phyloP scores from a whole-genome alignment of 2,888 invertebrate species.

The Cenopis cana region DNA sequence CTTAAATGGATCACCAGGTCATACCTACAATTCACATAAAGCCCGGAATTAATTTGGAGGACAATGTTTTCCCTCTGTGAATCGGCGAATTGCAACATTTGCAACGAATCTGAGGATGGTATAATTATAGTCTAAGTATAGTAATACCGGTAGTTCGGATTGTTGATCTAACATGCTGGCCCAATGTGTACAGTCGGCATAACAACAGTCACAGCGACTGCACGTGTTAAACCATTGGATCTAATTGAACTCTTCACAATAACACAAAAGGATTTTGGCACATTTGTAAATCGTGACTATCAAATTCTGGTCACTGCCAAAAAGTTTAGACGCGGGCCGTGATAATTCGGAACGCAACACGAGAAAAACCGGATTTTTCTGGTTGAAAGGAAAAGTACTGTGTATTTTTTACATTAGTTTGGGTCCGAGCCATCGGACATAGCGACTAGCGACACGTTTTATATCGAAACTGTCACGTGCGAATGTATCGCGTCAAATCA shows the following conservation, averaged over 20 bases:
- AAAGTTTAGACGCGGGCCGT: not conserved
- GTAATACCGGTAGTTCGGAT: too few species aligned
- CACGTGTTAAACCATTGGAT: too few species aligned
- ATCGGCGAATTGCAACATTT: too few species aligned
- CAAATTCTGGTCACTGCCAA: constrained; percentile 3
- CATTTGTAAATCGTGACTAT: constrained; percentile 14
- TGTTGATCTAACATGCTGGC: too few species aligned
- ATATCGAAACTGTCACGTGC: not conserved
- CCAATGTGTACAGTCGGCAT: too few species aligned
- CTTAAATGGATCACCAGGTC: too few species aligned
- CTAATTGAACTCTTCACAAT: not conserved
- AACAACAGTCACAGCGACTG: too few species aligned
- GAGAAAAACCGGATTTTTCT: constrained; percentile 7
- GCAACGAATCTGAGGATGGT: too few species aligned
- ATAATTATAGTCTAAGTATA: too few species aligned
- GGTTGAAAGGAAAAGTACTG: not conserved
- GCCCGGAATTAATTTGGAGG: too few species aligned
- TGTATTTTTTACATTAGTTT: constrained; percentile 4
- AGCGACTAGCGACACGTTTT: too few species aligned
- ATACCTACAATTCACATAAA: not conserved
- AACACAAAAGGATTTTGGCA: constrained; percentile 6
- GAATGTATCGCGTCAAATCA: not conserved
- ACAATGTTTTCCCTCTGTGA: too few species aligned
- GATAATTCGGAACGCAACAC: constrained; percentile 15
- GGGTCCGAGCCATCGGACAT: not conserved